Percentiles rank a stretch among this genome's conserved stretches.
Evolutionary conservation across 2,888 invertebrate species (phyloP).

Genomic region (Eupeodes luniger): DNA sequence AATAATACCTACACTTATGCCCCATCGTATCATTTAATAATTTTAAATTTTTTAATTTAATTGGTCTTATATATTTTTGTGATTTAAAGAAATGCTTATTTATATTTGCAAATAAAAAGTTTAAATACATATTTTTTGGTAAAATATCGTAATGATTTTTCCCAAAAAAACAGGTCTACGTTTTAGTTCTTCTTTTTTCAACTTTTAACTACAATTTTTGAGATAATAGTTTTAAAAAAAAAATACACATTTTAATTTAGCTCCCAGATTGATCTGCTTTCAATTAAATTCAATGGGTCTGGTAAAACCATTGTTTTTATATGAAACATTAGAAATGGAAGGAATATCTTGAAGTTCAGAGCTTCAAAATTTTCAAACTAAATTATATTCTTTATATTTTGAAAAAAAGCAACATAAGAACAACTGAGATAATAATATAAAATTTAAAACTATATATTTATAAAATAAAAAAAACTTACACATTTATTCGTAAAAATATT

Average conservation of each 20-base stretch:
- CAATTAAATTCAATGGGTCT: conserved; percentile 56
- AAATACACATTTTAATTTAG: too few relatives aligned
- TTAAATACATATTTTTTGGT: background rate
- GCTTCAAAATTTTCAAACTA: conserved; percentile 2
- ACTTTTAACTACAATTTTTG: too few relatives aligned
- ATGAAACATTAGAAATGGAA: background rate
- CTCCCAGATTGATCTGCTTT: background rate
- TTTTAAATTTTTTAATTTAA: background rate
- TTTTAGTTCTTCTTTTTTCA: too few relatives aligned
- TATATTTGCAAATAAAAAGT: background rate
- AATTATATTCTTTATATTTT: conserved; percentile 28
- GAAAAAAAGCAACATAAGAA: conserved; percentile 53
- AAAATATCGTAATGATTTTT: background rate
- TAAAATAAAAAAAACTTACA: conserved; percentile 74
- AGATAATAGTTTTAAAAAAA: too few relatives aligned
- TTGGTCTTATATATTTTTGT: background rate
- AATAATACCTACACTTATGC: background rate
- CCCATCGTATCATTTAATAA: background rate
- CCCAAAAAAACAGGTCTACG: too few relatives aligned
- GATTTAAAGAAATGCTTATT: too few relatives aligned
- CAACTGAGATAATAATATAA: conserved; percentile 71
- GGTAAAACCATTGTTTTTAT: conserved; percentile 23
- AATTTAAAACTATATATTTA: conserved; percentile 39
- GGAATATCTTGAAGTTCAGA: background rate
- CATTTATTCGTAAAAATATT: conserved; percentile 77